Conservation (phyloP, 2,113 vertebrate species). For the Apus apus region DNA sequence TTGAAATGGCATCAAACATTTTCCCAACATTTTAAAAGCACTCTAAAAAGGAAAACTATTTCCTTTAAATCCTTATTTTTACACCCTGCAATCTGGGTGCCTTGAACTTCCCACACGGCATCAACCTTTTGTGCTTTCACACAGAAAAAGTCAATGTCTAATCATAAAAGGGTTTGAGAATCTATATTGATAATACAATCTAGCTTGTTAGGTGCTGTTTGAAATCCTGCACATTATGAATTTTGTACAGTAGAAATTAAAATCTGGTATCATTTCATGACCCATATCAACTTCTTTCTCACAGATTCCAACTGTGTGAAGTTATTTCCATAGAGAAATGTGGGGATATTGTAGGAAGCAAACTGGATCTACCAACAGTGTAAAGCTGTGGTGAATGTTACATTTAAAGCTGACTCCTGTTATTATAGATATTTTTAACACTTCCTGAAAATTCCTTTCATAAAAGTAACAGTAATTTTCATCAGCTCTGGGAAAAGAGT, state of each 20-base stretch:
- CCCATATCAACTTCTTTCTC: constrained; percentile 42
- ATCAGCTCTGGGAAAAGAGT: constrained; percentile 55
- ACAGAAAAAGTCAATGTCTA: constrained; percentile 23
- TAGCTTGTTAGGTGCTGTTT: constrained; percentile 36
- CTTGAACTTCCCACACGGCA: constrained; percentile 45
- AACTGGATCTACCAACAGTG: constrained; percentile 55
- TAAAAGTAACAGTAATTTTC: constrained; percentile 66
- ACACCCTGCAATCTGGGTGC: background rate
- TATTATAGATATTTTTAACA: constrained; percentile 56
- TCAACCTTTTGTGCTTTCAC: constrained; percentile 11
- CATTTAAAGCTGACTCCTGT: constrained; percentile 30
- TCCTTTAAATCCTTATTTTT: background rate
- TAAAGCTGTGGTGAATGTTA: constrained; percentile 15
- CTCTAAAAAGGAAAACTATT: background rate
- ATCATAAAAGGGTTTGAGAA: constrained; percentile 17
- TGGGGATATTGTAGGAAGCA: constrained; percentile 35
- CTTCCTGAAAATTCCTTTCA: constrained; percentile 60
- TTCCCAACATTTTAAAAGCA: background rate
- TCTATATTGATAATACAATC: constrained; percentile 52
- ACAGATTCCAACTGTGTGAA: constrained; percentile 59
- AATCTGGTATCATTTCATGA: constrained; percentile 52
- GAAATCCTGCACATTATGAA: constrained; percentile 8
- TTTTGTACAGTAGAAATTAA: constrained; percentile 48
- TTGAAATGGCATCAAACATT: background rate
- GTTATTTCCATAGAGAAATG: constrained; percentile 66